Percentiles rank a stretch among this genome's conserved stretches.
phyloP scores from a whole-genome alignment of 2,113 vertebrate species.

The Climacteris rufus region DNA sequence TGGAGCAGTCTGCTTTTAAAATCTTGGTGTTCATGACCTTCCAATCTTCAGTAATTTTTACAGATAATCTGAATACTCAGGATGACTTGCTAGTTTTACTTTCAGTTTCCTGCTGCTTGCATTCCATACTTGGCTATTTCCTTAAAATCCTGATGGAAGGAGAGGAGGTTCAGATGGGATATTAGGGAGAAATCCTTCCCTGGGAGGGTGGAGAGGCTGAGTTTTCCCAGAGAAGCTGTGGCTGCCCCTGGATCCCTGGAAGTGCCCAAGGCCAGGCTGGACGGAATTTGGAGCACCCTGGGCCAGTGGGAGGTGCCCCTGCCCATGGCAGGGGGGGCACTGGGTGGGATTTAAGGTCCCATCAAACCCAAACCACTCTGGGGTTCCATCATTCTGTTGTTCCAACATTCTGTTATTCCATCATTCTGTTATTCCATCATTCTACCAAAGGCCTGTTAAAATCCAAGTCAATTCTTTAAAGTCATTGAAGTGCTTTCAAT shows the following conservation, averaged over 20 bases:
- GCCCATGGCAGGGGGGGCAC: background rate
- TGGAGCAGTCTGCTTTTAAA: background rate
- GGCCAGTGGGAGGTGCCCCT: background rate
- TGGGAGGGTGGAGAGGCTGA: background rate
- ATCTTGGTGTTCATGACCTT: background rate
- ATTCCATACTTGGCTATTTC: background rate
- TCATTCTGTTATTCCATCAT: background rate
- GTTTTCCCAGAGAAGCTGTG: background rate
- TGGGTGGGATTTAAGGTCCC: rapidly evolving
- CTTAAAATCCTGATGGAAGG: background rate
- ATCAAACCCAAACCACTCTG: background rate
- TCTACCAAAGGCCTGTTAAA: background rate
- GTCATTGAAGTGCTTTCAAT: background rate
- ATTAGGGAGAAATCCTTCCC: background rate
- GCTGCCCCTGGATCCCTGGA: background rate
- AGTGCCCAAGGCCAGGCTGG: background rate
- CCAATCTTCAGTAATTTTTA: background rate
- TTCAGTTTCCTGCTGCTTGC: background rate
- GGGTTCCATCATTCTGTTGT: background rate
- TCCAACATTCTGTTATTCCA: no score
- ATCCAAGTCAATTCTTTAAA: background rate
- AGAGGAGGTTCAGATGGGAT: background rate
- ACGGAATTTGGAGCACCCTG: background rate
- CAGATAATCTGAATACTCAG: background rate
- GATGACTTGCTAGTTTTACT: background rate